phyloP scores from a whole-genome alignment of 2,113 vertebrate genomes.

The Leucoraja erinaceus region DNA sequence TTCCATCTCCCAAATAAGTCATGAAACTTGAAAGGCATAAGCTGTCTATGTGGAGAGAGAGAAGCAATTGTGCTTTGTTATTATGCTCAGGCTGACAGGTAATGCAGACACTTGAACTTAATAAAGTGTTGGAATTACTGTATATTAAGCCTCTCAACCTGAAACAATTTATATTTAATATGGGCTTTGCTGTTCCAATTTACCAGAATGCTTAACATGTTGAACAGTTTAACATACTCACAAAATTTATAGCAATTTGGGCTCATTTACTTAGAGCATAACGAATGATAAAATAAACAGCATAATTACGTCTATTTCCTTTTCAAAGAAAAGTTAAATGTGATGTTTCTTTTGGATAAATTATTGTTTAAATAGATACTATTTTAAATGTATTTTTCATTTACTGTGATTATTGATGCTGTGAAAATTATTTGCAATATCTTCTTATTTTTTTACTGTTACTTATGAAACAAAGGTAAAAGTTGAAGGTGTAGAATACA shows the following conservation, averaged over 20 bases:
- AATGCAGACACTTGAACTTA: neutral
- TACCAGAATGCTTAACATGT: neutral
- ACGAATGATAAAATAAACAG: neutral
- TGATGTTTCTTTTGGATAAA: neutral
- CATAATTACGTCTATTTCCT: no score
- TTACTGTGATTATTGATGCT: neutral
- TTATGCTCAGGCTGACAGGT: slow-evolving; percentile 17
- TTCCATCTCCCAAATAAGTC: neutral
- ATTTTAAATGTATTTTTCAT: neutral
- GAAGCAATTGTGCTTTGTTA: neutral
- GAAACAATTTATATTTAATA: neutral
- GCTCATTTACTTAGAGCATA: neutral
- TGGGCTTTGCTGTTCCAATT: no score
- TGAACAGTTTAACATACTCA: neutral
- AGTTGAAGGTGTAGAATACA: neutral
- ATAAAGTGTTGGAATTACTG: neutral
- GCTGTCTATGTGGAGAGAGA: neutral
- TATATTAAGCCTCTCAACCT: neutral
- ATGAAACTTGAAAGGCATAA: neutral
- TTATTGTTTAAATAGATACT: neutral
- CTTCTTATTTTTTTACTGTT: neutral
- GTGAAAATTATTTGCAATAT: neutral
- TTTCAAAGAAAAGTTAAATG: neutral
- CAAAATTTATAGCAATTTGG: slow-evolving; percentile 12
- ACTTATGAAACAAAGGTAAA: neutral